phyloP scores from a whole-genome alignment of 2,797 vertebrate species.

The Betta splendens region DNA sequence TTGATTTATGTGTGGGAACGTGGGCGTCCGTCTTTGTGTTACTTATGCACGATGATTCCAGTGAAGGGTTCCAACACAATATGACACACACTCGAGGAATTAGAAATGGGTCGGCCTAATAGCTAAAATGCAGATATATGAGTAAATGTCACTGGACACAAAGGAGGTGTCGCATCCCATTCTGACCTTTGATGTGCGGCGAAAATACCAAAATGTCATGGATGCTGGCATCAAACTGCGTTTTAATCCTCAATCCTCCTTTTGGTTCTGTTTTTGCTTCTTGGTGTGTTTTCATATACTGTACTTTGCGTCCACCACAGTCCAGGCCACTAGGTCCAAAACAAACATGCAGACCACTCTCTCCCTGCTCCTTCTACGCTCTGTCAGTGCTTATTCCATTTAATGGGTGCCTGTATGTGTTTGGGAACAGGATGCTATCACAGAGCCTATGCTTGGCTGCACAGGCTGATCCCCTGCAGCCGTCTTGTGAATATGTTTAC shows the following conservation, averaged over 20 bases:
- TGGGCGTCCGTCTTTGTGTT: not conserved
- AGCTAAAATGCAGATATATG: conserved; percentile 41
- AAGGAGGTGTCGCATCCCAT: conserved; percentile 40
- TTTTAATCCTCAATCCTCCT: conserved; percentile 33
- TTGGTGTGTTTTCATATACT: conserved; percentile 23
- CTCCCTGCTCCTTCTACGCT: conserved; percentile 30
- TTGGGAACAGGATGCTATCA: conserved; percentile 67
- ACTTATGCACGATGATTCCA: not conserved
- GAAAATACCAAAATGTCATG: conserved; percentile 57
- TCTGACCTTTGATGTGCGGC: conserved; percentile 66
- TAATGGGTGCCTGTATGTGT: conserved; percentile 59
- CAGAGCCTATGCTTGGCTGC: conserved; percentile 61
- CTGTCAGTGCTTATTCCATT: conserved; percentile 55
- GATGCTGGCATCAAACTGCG: conserved; percentile 39
- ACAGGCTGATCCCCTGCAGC: conserved; percentile 66
- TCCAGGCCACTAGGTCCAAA: conserved; percentile 24
- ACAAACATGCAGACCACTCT: conserved; percentile 17
- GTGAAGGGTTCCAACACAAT: not conserved
- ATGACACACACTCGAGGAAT: not conserved
- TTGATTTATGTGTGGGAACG: conserved; percentile 6
- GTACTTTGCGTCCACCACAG: conserved; percentile 10
- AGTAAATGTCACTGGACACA: conserved; percentile 60
- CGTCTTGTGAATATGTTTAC: conserved; percentile 71
- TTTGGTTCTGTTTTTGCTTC: not conserved
- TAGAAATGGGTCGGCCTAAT: conserved; percentile 29